phyloP scores from a whole-genome alignment of 1,140 invertebrate genomes.

The Hyles vespertilio region DNA sequence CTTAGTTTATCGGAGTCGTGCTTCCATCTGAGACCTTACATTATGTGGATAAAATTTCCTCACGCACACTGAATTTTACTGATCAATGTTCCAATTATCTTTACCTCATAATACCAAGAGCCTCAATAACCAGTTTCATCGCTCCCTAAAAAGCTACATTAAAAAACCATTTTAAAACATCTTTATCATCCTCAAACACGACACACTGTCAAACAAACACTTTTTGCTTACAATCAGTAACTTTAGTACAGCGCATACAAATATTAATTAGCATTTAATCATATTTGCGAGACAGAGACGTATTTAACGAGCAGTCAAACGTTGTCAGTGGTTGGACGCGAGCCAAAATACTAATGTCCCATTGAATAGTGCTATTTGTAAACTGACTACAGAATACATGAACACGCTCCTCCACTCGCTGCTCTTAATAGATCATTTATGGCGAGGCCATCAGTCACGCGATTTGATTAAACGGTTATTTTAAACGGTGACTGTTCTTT shows the following conservation, averaged over 20 bases:
- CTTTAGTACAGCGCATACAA: background rate
- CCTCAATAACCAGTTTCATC: too few relatives aligned
- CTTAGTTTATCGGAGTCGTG: too few relatives aligned
- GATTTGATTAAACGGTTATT: background rate
- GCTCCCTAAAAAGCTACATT: too few relatives aligned
- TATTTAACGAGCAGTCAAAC: conserved; percentile 47
- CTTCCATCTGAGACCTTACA: too few relatives aligned
- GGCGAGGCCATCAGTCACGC: conserved; percentile 22
- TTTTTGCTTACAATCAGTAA: background rate
- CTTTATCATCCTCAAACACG: too few relatives aligned
- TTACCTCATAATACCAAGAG: too few relatives aligned
- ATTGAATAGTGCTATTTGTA: conserved; percentile 69
- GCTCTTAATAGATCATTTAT: conserved; percentile 44
- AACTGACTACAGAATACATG: conserved; percentile 27
- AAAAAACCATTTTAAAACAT: too few relatives aligned
- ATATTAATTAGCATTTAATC: conserved; percentile 7
- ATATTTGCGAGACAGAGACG: conserved; percentile 5
- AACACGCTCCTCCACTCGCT: conserved; percentile 15
- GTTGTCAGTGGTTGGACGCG: conserved; percentile 45
- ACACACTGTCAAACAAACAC: too few relatives aligned
- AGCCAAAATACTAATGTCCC: conserved; percentile 72
- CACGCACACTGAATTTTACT: too few relatives aligned
- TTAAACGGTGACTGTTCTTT: too few relatives aligned
- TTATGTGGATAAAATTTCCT: too few relatives aligned
- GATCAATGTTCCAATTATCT: too few relatives aligned